Evolutionary conservation across 2,113 vertebrate species (phyloP).

Genomic region (Sapayoa aenigma): DNA sequence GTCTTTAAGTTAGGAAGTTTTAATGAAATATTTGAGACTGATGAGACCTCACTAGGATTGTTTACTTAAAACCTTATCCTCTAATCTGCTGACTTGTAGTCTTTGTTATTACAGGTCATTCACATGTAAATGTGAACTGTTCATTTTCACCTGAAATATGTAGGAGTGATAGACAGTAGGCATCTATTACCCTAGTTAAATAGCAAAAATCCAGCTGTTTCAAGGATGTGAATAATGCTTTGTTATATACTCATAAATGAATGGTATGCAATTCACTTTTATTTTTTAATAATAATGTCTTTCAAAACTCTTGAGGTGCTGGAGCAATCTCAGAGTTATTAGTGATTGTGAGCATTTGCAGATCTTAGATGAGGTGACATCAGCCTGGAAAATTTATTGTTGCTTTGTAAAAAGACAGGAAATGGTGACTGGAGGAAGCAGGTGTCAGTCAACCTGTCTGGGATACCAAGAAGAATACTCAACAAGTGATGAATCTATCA

Average conservation of each 20-base stretch:
- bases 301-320: not conserved
- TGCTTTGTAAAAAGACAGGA: not conserved
- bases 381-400: not conserved
- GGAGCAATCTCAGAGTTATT: not conserved
- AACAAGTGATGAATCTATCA: not conserved
- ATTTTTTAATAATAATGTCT: not conserved
- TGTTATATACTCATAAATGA: not conserved
- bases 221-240: not conserved
- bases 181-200: not conserved
- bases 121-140: not conserved
- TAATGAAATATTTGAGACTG: not conserved
- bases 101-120: not conserved
- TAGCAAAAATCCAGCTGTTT: not conserved
- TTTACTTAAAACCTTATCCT: not conserved
- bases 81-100: not conserved
- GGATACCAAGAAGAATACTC: not conserved
- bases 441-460: not conserved
- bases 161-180: not conserved
- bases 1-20: not conserved
- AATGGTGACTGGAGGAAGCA: not conserved
- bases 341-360: not conserved
- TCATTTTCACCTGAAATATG: not conserved
- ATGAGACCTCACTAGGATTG: not conserved
- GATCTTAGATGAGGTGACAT: not conserved
- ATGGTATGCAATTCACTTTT: not conserved